Conservation (phyloP, 2,888 invertebrate species). For the Idaea aversata region DNA sequence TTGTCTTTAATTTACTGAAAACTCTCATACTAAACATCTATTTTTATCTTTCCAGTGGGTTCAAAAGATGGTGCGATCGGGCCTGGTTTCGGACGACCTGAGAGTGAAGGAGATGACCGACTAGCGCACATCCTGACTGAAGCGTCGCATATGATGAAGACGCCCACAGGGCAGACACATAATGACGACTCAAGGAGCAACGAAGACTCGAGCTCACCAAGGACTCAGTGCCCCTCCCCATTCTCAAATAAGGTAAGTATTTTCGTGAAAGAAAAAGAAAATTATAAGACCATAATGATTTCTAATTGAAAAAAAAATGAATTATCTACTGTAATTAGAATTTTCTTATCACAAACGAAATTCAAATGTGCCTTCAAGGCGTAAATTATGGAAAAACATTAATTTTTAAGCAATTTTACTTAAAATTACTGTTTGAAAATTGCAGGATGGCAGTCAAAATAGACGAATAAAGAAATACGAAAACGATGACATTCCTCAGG, state of each 20-base stretch:
- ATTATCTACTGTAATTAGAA: not conserved
- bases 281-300: not conserved
- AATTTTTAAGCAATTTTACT: slow-evolving; percentile 5
- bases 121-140: slow-evolving; percentile 96
- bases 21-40: slow-evolving; percentile 5
- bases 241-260: slow-evolving; percentile 84
- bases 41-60: slow-evolving; percentile 78
- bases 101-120: slow-evolving; percentile 92
- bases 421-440: slow-evolving; percentile 16
- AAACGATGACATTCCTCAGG: slow-evolving; percentile 97
- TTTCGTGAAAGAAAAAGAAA: not conserved
- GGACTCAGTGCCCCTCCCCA: slow-evolving; percentile 89
- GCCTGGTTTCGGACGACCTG: slow-evolving; percentile 88
- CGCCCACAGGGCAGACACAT: slow-evolving; percentile 69
- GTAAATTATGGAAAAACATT: not conserved
- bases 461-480: slow-evolving; percentile 92
- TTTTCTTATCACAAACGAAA: not conserved
- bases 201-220: slow-evolving; percentile 89
- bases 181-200: slow-evolving; percentile 85
- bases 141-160: slow-evolving; percentile 94
- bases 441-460: slow-evolving; percentile 84
- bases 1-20: not conserved
- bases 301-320: not conserved
- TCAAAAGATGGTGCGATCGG: slow-evolving; percentile 88
- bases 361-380: not conserved